Conservation (phyloP, 2,113 vertebrate genomes). For the Pollimyrus isidori region DNA sequence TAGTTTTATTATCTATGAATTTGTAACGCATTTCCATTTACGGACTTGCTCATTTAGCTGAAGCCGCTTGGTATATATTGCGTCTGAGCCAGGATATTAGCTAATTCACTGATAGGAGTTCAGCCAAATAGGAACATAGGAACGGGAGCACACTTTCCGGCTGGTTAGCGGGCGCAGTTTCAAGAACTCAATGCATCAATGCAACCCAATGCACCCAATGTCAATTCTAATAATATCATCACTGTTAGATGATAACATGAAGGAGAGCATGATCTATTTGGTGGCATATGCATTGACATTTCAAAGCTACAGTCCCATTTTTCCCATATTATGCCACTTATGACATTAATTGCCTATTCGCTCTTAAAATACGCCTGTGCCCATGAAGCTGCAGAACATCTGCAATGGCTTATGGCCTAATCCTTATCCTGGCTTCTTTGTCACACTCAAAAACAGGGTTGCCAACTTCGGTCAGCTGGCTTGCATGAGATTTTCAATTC, state of each 20-base stretch:
- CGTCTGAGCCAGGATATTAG: constrained; percentile 40
- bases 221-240: neutral
- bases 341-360: neutral
- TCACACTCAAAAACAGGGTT: neutral
- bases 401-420: neutral
- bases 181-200: neutral
- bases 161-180: neutral
- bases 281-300: neutral
- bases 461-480: too few relatives aligned
- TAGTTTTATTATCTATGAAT: constrained; percentile 19
- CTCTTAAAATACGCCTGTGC: neutral
- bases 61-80: constrained; percentile 19
- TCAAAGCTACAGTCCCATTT: neutral
- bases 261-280: neutral
- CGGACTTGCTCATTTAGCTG: constrained; percentile 6
- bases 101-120: constrained; percentile 45
- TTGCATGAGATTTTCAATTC: too few relatives aligned
- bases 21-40: constrained; percentile 19
- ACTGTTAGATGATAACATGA: neutral
- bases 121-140: neutral
- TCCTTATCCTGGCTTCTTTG: neutral
- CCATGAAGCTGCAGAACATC: neutral
- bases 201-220: neutral
- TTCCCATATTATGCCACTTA: neutral
- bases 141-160: too few relatives aligned